phyloP scores from a whole-genome alignment of 2,888 invertebrate genomes.

The Drosophila nr. perissopoda region DNA sequence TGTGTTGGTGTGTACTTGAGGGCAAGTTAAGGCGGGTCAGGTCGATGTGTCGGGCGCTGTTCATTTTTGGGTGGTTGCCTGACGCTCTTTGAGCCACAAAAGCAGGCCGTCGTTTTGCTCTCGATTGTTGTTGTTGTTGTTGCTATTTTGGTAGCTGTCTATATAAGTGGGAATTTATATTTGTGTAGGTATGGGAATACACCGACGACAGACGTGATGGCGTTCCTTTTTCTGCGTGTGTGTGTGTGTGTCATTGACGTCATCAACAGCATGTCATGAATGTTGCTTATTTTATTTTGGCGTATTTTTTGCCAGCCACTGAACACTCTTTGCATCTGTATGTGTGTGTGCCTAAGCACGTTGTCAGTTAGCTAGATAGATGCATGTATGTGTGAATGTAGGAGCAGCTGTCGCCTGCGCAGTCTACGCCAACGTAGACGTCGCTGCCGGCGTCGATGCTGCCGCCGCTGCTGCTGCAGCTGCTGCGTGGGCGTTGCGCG shows the following conservation, averaged over 20 bases:
- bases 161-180: slow-evolving; percentile 58
- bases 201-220: slow-evolving; percentile 55
- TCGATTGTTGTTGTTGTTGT: slow-evolving; percentile 46
- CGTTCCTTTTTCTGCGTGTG: slow-evolving; percentile 42
- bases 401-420: slow-evolving; percentile 63
- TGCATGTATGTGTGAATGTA: background rate
- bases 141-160: slow-evolving; percentile 69
- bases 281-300: slow-evolving; percentile 61
- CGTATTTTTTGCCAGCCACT: slow-evolving; percentile 48
- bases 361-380: slow-evolving; percentile 39
- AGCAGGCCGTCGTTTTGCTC: slow-evolving; percentile 42
- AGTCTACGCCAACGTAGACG: slow-evolving; percentile 29
- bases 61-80: slow-evolving; percentile 41
- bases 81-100: slow-evolving; percentile 43
- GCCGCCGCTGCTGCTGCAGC: background rate
- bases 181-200: slow-evolving; percentile 21
- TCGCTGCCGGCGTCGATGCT: slow-evolving; percentile 7
- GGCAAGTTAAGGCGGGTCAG: slow-evolving; percentile 78
- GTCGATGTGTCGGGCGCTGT: slow-evolving; percentile 56
- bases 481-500: slow-evolving; percentile 74
- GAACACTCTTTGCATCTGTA: slow-evolving; percentile 37
- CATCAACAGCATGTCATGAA: slow-evolving; percentile 82
- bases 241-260: slow-evolving; percentile 71
- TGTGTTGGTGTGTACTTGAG: slow-evolving; percentile 51
- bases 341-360: slow-evolving; percentile 33